These are phyloP conservation scores for Ageneiosus marmoratus DNA, from an alignment of 2,113 vertebrate species.

Conservation along the genomic window DNA sequence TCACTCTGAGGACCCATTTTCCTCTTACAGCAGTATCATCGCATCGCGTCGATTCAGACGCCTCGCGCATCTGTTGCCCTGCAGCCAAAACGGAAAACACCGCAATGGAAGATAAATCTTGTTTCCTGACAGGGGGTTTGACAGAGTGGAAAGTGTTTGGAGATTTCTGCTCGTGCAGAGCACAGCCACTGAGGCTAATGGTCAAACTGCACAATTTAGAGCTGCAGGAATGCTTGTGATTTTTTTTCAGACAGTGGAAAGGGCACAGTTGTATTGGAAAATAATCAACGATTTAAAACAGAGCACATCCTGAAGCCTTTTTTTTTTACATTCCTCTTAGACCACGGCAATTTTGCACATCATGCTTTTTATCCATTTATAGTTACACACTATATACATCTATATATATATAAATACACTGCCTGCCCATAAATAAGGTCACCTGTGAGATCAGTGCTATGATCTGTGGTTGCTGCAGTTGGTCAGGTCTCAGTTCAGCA, in stretches of 20 bases:
- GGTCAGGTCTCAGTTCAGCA: no score
- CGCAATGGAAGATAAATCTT: slow-evolving; percentile 48
- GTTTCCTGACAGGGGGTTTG: slow-evolving; percentile 40
- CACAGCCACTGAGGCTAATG: slow-evolving; percentile 28
- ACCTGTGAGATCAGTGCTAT: no score
- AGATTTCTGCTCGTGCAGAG: slow-evolving; percentile 43
- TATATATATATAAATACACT: no score
- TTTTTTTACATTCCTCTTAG: neutral
- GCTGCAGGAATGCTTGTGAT: neutral
- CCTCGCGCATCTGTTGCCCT: slow-evolving; percentile 39
- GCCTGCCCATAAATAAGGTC: no score
- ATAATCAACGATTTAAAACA: neutral
- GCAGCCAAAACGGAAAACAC: slow-evolving; percentile 43
- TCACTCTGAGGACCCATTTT: slow-evolving; percentile 43
- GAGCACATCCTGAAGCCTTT: neutral
- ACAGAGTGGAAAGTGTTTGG: slow-evolving; percentile 46
- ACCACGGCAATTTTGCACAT: neutral
- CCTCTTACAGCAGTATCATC: slow-evolving; percentile 24
- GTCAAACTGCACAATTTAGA: slow-evolving; percentile 31
- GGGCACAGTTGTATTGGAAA: neutral
- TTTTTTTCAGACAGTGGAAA: no score
- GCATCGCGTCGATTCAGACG: slow-evolving; percentile 29
- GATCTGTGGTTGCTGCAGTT: no score
- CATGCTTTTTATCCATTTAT: no score
- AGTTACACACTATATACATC: no score